A percentile compares a stretch with the other conserved stretches of the same genome.
Evolutionary conservation across 1,140 invertebrate genomes (phyloP).

Genomic region (Lordiphosa clarofinis): DNA sequence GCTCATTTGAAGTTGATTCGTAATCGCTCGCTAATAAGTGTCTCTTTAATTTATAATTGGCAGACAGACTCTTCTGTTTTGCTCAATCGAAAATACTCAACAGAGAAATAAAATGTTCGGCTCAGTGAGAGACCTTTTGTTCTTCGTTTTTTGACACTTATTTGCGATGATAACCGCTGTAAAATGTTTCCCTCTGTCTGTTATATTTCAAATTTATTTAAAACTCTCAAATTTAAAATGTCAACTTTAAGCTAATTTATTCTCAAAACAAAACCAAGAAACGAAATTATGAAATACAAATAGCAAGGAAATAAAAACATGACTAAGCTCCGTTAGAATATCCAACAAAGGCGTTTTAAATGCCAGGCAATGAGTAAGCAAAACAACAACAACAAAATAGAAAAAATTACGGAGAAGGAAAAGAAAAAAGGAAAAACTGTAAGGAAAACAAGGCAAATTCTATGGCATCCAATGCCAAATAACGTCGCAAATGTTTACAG

Average conservation of each 20-base stretch:
- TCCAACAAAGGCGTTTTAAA: conserved; percentile 52
- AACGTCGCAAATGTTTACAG: conserved; percentile 52
- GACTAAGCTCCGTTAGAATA: conserved; percentile 31
- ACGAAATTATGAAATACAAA: conserved; percentile 12
- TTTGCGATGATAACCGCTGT: too few relatives aligned
- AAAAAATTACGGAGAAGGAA: conserved; percentile 14
- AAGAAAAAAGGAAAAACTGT: conserved; percentile 22
- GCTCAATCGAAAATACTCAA: too few relatives aligned
- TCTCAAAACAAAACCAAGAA: conserved; percentile 17
- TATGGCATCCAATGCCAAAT: conserved; percentile 18
- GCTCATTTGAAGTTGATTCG: too few relatives aligned
- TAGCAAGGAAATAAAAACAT: conserved; percentile 47
- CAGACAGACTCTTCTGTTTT: too few relatives aligned
- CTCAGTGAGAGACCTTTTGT: too few relatives aligned
- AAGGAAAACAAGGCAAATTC: conserved; percentile 39
- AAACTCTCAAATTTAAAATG: too few relatives aligned
- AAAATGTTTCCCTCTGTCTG: too few relatives aligned
- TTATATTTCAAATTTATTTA: too few relatives aligned
- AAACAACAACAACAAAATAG: conserved; percentile 22
- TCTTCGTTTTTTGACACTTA: too few relatives aligned
- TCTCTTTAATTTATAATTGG: too few relatives aligned
- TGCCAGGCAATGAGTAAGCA: conserved; percentile 41
- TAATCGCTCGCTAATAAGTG: too few relatives aligned
- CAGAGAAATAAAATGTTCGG: too few relatives aligned
- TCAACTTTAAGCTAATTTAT: conserved; percentile 48